Percentiles rank a stretch among this genome's conserved stretches.
phyloP scores from a whole-genome alignment of 2,797 vertebrate genomes.

The Hipposideros larvatus region DNA sequence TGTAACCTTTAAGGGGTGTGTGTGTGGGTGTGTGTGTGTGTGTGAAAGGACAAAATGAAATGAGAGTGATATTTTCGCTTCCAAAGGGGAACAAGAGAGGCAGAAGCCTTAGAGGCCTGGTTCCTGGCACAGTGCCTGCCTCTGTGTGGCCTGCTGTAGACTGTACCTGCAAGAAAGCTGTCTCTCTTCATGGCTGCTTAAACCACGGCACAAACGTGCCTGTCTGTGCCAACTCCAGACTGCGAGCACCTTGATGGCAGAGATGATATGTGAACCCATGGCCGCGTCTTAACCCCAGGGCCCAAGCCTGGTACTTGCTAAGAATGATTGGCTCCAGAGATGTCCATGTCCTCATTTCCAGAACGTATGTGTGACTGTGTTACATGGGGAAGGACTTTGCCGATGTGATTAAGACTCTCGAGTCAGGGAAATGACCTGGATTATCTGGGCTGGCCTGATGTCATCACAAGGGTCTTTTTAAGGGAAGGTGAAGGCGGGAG shows the following conservation, averaged over 20 bases:
- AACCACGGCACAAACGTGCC: neutral
- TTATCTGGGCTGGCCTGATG: neutral
- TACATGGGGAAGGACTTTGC: neutral
- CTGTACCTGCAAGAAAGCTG: rapidly evolving
- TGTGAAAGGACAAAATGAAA: neutral
- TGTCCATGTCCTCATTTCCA: neutral
- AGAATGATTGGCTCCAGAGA: neutral
- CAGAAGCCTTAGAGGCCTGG: rapidly evolving
- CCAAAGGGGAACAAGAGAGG: no score
- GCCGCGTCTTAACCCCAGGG: neutral
- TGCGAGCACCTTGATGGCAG: neutral
- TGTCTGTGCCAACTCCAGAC: no score
- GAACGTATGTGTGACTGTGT: neutral
- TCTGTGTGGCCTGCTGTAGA: rapidly evolving
- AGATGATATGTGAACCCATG: neutral
- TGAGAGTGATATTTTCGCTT: neutral
- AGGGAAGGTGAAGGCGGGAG: neutral
- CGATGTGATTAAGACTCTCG: neutral
- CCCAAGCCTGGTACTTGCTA: neutral
- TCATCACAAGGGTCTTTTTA: neutral
- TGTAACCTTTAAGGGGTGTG: neutral
- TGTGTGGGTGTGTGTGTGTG: rapidly evolving
- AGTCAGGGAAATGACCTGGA: no score
- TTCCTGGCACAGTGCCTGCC: neutral
- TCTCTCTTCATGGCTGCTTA: neutral